Evolutionary conservation across 2,113 vertebrate genomes (phyloP), one percentile per base, ranked within the genome.

Genomic region (Urocitellus parryii): DNA sequence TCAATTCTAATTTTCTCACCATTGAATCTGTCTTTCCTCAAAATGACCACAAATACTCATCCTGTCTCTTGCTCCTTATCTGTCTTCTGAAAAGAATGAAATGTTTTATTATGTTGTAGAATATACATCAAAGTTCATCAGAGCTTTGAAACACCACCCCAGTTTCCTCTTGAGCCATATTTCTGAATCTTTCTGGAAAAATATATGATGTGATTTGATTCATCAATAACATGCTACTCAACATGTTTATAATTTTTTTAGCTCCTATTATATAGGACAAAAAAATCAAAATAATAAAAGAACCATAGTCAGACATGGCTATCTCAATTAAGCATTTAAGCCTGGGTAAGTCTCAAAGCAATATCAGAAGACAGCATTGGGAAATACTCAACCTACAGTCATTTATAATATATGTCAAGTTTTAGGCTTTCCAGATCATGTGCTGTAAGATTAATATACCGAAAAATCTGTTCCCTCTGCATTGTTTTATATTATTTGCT

Each of bases 1-100:
- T 70, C 76, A 58, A 79, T 94, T 92, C 70, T 76, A 76, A 93
- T 65, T 45, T 81, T 78, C 39, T 90, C 67, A 88, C 37, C 18
- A 53, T 2, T 67, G 65, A 94, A 63, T 94, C 51, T 94, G 45
- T 37, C 45, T 58, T 32, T 93, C 34, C n/a, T 95, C 4, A 2
- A 91, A 56, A 96, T 2, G 29, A 89, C 42, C 74, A 89, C 27
- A 83, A 63, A 65, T 48, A 27, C 53, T 87, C 70, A 92, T 96
- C 79, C 51, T 84, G 58, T 72, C 82, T 89, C 79, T 84, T 85
- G 20, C 18, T 58, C 67, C 72, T 90, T 91, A 90, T 84, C 86
- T 95, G 58, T 78, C 93, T 94, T 72, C 88, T 92, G 45, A 96
- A 95, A 88, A 96, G 76, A 91, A 82, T 95, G n/a, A 95, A 78